Conservation (phyloP, 2,797 vertebrate species). For the Silurus lanzhouensis region DNA sequence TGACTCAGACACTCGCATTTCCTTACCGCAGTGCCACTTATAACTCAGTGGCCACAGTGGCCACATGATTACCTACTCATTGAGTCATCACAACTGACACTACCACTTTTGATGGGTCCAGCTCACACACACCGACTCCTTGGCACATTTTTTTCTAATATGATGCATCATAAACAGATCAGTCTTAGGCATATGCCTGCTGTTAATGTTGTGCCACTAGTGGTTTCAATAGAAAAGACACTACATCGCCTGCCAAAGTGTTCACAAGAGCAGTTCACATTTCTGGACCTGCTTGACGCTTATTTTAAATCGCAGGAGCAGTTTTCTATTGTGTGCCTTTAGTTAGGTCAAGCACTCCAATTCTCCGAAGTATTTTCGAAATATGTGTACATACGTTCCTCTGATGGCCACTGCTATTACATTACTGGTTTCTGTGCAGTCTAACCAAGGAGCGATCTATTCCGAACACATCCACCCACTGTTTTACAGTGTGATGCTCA, state of each 20-base stretch:
- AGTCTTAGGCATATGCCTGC: not conserved
- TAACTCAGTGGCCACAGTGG: not conserved
- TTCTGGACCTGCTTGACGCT: not conserved
- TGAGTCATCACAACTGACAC: not conserved
- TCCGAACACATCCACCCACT: not conserved
- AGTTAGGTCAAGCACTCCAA: no score
- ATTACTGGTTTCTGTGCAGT: not conserved
- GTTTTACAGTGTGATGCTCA: not conserved
- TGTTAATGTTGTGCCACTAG: not conserved
- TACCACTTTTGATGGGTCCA: not conserved
- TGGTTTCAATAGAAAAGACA: not conserved
- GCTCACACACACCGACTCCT: not conserved
- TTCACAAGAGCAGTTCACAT: not conserved
- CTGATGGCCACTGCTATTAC: conserved; percentile 4
- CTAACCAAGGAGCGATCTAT: not conserved
- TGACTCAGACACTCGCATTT: not conserved
- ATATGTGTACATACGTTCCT: not conserved
- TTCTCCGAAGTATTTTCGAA: not conserved
- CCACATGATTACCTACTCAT: not conserved
- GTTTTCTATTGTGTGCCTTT: not conserved
- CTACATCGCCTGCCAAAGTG: not conserved
- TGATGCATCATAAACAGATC: not conserved
- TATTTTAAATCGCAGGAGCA: not conserved
- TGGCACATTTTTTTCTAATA: not conserved
- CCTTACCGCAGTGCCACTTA: not conserved